Evolutionary conservation across 92 coral and sea anemone genomes (phyloP).

Genomic region (Phenganax subtilis): DNA sequence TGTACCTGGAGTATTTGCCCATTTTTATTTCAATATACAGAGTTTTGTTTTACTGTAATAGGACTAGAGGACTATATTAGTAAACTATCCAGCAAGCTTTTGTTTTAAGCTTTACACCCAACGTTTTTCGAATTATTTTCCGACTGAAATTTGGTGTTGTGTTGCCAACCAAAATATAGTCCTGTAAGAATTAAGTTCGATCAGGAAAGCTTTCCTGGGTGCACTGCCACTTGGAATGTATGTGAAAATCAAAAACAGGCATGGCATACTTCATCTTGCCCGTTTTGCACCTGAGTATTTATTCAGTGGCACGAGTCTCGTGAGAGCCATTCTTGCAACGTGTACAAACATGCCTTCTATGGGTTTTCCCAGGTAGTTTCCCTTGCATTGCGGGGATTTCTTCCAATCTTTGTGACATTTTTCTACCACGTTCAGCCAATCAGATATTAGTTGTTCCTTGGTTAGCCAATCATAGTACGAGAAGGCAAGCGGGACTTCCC

Average conservation of each 20-base stretch:
- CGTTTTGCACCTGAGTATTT: background rate
- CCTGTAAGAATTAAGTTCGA: too few relatives aligned
- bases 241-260: too few relatives aligned
- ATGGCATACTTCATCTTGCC: background rate
- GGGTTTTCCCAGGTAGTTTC: constrained; percentile 24
- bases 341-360: background rate
- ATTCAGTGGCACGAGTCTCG: background rate
- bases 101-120: too few relatives aligned
- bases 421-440: background rate
- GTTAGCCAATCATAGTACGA: constrained; percentile 20
- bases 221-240: too few relatives aligned
- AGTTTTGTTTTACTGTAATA: too few relatives aligned
- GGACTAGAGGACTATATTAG: too few relatives aligned
- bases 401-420: background rate
- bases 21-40: background rate
- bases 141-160: too few relatives aligned
- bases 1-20: background rate
- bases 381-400: constrained; percentile 8
- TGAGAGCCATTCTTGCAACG: background rate
- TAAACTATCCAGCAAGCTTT: too few relatives aligned
- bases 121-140: too few relatives aligned
- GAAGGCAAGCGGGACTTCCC: constrained; percentile 12
- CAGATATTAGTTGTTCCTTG: background rate
- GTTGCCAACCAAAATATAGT: too few relatives aligned
- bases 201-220: too few relatives aligned